A percentile compares a stretch with the other conserved stretches of the same genome.
Conservation (phyloP, 2,888 invertebrate species). For the Orthosia cruda region DNA sequence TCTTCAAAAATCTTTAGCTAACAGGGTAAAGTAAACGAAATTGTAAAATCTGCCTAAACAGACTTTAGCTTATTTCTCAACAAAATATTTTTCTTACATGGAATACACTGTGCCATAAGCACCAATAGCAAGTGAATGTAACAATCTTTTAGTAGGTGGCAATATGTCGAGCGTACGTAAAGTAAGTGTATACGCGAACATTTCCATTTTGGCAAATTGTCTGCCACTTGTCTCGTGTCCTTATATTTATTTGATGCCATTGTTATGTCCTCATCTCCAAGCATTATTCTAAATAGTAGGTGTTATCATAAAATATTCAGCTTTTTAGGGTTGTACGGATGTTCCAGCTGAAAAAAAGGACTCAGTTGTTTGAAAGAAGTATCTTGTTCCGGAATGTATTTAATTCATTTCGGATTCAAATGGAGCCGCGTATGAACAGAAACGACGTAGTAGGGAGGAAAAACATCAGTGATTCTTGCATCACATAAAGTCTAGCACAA, state of each 20-base stretch:
- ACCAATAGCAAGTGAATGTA: conserved; percentile 21
- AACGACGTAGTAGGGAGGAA: no score
- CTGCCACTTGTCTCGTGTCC: conserved; percentile 49
- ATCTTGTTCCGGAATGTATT: not conserved
- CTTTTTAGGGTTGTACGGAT: conserved; percentile 43
- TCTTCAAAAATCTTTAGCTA: no score
- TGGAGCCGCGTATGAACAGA: not conserved
- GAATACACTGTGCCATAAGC: not conserved
- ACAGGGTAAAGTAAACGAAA: no score
- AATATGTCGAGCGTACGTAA: conserved; percentile 28
- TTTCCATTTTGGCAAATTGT: conserved; percentile 60
- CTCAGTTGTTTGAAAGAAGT: not conserved
- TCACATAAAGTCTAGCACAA: no score
- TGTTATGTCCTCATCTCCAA: conserved; percentile 53
- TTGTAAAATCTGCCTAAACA: not conserved
- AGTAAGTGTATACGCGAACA: conserved; percentile 38
- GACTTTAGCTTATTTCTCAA: not conserved
- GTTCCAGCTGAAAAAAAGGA: not conserved
- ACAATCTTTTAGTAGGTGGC: conserved; percentile 36
- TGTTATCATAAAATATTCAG: conserved; percentile 40
- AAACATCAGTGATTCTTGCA: no score
- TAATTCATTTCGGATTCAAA: not conserved
- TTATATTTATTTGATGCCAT: conserved; percentile 55
- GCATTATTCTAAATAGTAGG: conserved; percentile 47
- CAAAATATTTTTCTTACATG: not conserved